These are phyloP conservation scores for Tachyglossus aculeatus DNA, from an alignment of 2,797 vertebrate genomes.

Conservation along the genomic window DNA sequence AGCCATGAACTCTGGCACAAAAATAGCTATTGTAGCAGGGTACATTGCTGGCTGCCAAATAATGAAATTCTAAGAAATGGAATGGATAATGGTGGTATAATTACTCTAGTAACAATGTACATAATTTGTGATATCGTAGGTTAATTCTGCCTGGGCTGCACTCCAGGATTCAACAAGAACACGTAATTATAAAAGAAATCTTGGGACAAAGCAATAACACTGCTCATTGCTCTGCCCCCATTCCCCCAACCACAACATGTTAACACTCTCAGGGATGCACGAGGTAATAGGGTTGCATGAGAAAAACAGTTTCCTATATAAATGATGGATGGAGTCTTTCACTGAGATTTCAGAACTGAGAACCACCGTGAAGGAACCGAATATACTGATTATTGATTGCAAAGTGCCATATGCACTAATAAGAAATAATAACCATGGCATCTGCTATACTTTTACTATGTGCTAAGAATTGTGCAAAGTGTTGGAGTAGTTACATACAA, in stretches of 20 bases:
- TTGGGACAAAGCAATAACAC: neutral
- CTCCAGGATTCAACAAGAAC: slow-evolving; percentile 49
- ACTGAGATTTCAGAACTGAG: too few species aligned
- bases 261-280: too few species aligned
- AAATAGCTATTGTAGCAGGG: slow-evolving; percentile 19
- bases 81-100: slow-evolving; percentile 49
- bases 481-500: too few species aligned
- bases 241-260: neutral
- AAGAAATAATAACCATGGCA: too few species aligned
- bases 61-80: slow-evolving; percentile 57
- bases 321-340: too few species aligned
- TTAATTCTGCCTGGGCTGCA: slow-evolving; percentile 59
- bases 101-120: slow-evolving; percentile 49
- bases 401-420: too few species aligned
- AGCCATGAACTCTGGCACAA: neutral
- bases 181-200: slow-evolving; percentile 11
- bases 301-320: too few species aligned
- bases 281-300: too few species aligned
- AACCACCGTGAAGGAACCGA: too few species aligned
- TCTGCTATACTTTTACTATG: too few species aligned
- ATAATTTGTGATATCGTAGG: slow-evolving; percentile 57
- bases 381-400: too few species aligned
- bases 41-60: slow-evolving; percentile 52
- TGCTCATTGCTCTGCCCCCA: rapidly evolving
- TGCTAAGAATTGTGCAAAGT: too few species aligned